These are phyloP conservation scores for Minunthozetes semirufus DNA, from an alignment of 2,888 invertebrate genomes.

Conservation along the genomic window DNA sequence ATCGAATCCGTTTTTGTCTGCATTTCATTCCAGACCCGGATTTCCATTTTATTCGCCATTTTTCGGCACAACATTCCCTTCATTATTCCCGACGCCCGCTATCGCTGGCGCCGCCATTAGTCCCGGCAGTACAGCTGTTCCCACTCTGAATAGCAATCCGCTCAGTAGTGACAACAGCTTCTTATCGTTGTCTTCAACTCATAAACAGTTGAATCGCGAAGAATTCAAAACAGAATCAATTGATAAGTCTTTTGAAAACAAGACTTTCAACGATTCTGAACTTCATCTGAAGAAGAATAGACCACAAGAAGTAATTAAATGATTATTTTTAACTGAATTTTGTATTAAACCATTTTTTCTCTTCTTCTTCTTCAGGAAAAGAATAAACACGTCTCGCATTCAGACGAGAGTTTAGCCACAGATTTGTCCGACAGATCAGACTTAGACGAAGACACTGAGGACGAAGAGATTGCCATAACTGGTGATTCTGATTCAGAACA, in stretches of 20 bases:
- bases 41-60: constrained; percentile 49
- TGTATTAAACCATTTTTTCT: neutral
- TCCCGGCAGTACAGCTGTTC: neutral
- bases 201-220: neutral
- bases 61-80: constrained; percentile 40
- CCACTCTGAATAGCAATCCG: neutral
- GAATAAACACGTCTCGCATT: neutral
- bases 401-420: constrained; percentile 6
- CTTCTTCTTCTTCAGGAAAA: neutral
- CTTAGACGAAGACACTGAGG: constrained; percentile 45
- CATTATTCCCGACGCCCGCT: constrained; percentile 16
- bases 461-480: constrained; percentile 44
- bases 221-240: too few species aligned
- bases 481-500: constrained; percentile 43
- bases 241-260: neutral
- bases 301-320: neutral
- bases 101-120: neutral
- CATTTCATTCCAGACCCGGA: constrained; percentile 60
- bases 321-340: constrained; percentile 1
- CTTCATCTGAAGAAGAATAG: neutral
- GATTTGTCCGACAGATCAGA: constrained; percentile 38
- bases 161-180: neutral
- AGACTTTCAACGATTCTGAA: neutral
- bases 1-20: constrained; percentile 58
- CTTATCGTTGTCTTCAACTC: neutral